Evolutionary conservation across 2,113 vertebrate species (phyloP).

Genomic region (Crocuta crocuta): DNA sequence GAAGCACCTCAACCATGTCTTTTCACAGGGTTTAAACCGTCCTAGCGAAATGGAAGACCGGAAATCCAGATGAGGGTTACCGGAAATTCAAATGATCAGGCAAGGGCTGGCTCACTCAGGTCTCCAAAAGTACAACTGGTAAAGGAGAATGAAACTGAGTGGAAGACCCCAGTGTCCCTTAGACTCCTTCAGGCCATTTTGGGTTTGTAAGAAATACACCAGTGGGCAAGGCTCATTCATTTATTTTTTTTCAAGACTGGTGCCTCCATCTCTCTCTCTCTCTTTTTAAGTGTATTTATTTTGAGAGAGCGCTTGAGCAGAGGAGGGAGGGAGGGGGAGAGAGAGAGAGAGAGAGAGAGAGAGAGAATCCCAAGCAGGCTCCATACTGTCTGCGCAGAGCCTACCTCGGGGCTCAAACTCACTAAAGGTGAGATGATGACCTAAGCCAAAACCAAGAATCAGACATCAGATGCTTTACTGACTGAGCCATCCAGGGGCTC

Average conservation of each 20-base stretch:
- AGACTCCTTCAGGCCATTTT: background rate
- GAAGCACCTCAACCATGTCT: background rate
- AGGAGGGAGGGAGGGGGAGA: no score
- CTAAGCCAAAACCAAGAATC: no score
- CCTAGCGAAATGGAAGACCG: background rate
- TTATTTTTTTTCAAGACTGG: background rate
- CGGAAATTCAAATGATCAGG: background rate
- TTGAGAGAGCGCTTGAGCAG: no score
- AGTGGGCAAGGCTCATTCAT: background rate
- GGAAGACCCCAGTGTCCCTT: background rate
- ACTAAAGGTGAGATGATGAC: no score
- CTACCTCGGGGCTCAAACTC: no score
- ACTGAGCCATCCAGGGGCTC: no score
- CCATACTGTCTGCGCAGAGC: no score
- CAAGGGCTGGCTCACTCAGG: background rate
- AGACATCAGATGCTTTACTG: no score
- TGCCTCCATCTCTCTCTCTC: background rate
- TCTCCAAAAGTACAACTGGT: background rate
- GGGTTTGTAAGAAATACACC: background rate
- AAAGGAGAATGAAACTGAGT: background rate
- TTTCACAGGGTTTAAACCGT: background rate
- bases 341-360: no score
- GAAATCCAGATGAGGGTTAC: background rate
- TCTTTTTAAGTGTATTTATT: background rate
- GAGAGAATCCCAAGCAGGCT: no score